Percentiles rank a stretch among this genome's conserved stretches.
Conservation (phyloP, 2,113 vertebrate genomes). For the Mixornis gularis region DNA sequence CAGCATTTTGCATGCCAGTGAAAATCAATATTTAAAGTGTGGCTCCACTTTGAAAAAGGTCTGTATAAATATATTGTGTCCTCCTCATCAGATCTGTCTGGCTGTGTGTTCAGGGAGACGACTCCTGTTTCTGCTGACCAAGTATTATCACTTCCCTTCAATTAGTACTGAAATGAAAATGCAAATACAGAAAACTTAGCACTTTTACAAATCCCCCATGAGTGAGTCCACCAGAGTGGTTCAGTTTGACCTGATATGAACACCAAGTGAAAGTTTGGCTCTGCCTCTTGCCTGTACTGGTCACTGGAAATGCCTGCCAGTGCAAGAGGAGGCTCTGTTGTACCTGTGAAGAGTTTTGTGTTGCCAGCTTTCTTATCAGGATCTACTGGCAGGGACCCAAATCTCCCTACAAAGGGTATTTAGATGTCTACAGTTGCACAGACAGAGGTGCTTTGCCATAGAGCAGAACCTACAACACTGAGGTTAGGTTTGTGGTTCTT, state of each 20-base stretch:
- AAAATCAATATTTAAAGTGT: conserved; percentile 49
- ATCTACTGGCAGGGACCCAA: background rate
- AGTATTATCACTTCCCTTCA: background rate
- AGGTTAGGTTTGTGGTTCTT: background rate
- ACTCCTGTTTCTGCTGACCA: conserved; percentile 33
- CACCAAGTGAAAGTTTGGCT: background rate
- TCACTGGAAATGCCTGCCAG: background rate
- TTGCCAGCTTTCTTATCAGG: background rate
- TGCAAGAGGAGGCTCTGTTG: background rate
- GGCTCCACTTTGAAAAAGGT: conserved; percentile 19
- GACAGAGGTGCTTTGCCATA: background rate
- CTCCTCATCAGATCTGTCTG: background rate
- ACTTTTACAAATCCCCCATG: background rate
- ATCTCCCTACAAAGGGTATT: background rate
- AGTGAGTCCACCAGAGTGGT: background rate
- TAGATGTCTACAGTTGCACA: background rate
- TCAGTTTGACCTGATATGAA: background rate
- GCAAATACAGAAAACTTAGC: background rate
- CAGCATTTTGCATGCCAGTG: conserved; percentile 32
- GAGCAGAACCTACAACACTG: background rate
- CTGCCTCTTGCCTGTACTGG: background rate
- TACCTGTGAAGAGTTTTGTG: background rate
- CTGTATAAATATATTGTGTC: conserved; percentile 1
- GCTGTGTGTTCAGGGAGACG: background rate
- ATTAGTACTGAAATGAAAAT: background rate